Base-by-base conservation (phyloP, 2,888 invertebrate species). In the Epistrophella euchroma region DNA sequence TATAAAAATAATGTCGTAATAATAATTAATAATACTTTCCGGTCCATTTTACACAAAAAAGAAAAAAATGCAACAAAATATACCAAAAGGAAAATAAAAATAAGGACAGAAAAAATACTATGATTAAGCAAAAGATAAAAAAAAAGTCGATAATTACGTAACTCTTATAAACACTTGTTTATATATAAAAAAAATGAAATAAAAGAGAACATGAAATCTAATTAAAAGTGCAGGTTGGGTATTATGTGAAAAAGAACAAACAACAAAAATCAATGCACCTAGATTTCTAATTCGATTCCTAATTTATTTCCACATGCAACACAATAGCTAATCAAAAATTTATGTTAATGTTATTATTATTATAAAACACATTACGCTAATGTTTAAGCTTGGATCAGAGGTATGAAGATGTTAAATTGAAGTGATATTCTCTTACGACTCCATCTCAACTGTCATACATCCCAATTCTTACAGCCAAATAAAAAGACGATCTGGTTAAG, bases 31-130 rank as follows among this genome's bases (percentile, higher is more conserved):
- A 82, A 87, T 76, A 86, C 73, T 89, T 88, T 88, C 89, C 89
- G 89, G 88, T 76, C 88, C 88, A 88, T 89, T 89, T 88, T 88
- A 88, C 88, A 88, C 76, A 80, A 84, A 25, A 86, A 86, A 85
- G 32, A 62, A 32, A 83, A 35, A 86, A 86, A 79, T 75, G 76
- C 81, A 86, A 77, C 81, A 86, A 77, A 77, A 77, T 74, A 86
- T 74, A 86, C 81, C 86, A 86, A 81, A 82, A 86, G 77, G 81
- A 66, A 77, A 81, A 78, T 76, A 58, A 81, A 68, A 52, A 47
- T n/a, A 50, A 40, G 64, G 60, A 77, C 43, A 78, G 35, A 70
- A 78, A 70, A 78, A 78, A 74, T 13, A 58, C 45, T 81, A 71
- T 35, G 58, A 71, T 66, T 82, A 86, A 82, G 82, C 40, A 82